Evolutionary conservation across 1,140 invertebrate species (phyloP), one percentile per base, ranked within the genome.

Genomic region (Polypedilum pembai): DNA sequence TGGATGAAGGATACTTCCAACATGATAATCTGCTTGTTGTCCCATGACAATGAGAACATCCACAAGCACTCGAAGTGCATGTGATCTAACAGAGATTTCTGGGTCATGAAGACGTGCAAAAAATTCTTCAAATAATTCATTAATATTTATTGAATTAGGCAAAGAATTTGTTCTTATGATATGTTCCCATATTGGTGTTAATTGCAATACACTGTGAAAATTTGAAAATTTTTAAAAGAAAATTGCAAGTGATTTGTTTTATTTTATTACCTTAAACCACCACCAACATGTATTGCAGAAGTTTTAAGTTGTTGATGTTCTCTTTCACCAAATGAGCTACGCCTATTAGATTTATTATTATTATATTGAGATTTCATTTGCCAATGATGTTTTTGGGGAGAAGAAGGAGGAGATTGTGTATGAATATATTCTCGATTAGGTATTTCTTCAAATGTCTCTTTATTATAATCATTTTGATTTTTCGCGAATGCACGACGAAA

Each of bases 71-170:
- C 91, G 82, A 1, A 92, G 81, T 18, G 91, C 91, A 79, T 93
- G 91, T 69, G 92, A 88, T 3, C 92, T 85, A 17, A 93, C 91
- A 80, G 92, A 90, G 88, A 90, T 91, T 81, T 93, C 91, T 0
- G 90, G 90, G 81, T 92, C 89, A 45, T 86, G 85, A n/a, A 93
- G 83, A 45, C 91, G 85, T 72, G 88, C 87, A 21, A 86, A 84
- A 77, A 93, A 87, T 75, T 90, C 90, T 10, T 84, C 78, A 78
- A 91, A 92, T 69, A 91, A 85, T 72, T 85, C 82, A 65, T 82
- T 80, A 0, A 87, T 85, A 78, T 91, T 87, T 18, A 90, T 84
- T 74, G 88, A 87, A 17, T 86, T 85, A 63, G 87, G 87, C 17
- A 88, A 78, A 41, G 85, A 83, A 45, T 85, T 84, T 73, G 85